A percentile compares a stretch with the other conserved stretches of the same genome.
Conservation (phyloP, 2,888 invertebrate species). For the Heliconius hortense region DNA sequence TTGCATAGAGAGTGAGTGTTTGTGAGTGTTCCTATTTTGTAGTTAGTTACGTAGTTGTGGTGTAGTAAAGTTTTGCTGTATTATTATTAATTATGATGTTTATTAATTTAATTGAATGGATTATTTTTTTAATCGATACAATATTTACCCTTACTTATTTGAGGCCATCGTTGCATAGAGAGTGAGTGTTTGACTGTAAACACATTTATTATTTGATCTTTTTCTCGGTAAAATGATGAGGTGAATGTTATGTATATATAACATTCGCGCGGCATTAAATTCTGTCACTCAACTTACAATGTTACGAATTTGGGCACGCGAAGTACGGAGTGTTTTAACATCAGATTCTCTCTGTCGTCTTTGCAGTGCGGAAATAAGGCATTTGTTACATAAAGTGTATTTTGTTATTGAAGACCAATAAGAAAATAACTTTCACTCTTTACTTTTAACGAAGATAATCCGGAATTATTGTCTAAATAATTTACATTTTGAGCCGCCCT, state of each 20-base stretch:
- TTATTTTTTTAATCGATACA: not conserved
- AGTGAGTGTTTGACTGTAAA: not conserved
- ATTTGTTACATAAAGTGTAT: not conserved
- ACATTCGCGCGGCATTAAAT: not conserved
- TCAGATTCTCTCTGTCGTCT: no score
- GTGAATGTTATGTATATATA: no score
- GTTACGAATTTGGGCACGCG: not conserved
- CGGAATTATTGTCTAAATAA: constrained; percentile 22
- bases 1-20: no score
- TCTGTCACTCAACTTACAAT: not conserved
- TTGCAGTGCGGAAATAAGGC: no score
- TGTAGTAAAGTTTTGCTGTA: not conserved
- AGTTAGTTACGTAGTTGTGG: constrained; percentile 35
- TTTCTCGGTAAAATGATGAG: no score
- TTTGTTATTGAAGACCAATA: not conserved
- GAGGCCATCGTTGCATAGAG: not conserved
- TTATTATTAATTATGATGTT: constrained; percentile 1
- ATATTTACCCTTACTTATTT: not conserved
- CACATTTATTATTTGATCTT: no score
- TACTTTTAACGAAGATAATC: constrained; percentile 25
- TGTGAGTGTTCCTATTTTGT: constrained; percentile 20
- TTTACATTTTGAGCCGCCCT: constrained; percentile 7
- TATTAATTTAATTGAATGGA: not conserved
- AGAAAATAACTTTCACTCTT: not conserved
- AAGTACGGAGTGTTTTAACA: not conserved